Percentiles rank a stretch among this genome's conserved stretches.
These are phyloP conservation scores for Temnopleurus reevesii DNA, from an alignment of 53 echinoderm and acorn worm species.

Conservation along the genomic window DNA sequence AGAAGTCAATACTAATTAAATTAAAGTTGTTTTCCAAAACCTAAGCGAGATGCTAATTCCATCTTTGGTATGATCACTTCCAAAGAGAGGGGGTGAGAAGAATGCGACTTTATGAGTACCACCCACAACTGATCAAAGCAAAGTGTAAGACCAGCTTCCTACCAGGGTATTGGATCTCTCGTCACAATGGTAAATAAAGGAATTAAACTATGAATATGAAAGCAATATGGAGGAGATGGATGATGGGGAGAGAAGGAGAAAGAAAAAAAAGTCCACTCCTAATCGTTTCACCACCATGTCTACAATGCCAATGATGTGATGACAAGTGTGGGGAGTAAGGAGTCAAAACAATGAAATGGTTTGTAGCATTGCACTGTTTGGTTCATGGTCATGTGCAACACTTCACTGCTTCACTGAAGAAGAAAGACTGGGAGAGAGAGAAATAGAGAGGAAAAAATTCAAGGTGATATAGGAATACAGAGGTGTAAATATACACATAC, in stretches of 20 bases:
- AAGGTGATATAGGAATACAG: neutral
- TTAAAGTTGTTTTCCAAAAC: neutral
- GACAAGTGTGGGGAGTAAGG: slow-evolving; percentile 10
- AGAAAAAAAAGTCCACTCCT: neutral
- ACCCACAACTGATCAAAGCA: slow-evolving; percentile 20
- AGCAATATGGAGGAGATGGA: neutral
- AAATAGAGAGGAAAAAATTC: neutral
- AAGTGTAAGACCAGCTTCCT: slow-evolving; percentile 39
- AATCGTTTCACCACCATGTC: slow-evolving; percentile 44
- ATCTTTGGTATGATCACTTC: neutral
- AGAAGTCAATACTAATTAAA: no score
- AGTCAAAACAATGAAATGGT: slow-evolving; percentile 54
- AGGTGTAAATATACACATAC: neutral
- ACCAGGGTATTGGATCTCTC: slow-evolving; percentile 29
- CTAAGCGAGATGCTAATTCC: neutral
- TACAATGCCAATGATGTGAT: slow-evolving; percentile 51
- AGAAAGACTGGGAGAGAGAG: slow-evolving; percentile 1
- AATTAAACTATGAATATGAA: slow-evolving; percentile 44
- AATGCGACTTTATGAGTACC: slow-evolving; percentile 5
- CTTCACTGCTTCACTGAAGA: slow-evolving; percentile 14
- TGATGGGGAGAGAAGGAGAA: neutral
- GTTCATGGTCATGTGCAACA: slow-evolving; percentile 50
- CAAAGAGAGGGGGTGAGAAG: neutral
- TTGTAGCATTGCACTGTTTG: slow-evolving; percentile 58
- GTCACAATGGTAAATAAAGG: slow-evolving; percentile 37